These are phyloP conservation scores for Thomomys bottae DNA, from an alignment of 2,113 vertebrate species.

Conservation along the genomic window DNA sequence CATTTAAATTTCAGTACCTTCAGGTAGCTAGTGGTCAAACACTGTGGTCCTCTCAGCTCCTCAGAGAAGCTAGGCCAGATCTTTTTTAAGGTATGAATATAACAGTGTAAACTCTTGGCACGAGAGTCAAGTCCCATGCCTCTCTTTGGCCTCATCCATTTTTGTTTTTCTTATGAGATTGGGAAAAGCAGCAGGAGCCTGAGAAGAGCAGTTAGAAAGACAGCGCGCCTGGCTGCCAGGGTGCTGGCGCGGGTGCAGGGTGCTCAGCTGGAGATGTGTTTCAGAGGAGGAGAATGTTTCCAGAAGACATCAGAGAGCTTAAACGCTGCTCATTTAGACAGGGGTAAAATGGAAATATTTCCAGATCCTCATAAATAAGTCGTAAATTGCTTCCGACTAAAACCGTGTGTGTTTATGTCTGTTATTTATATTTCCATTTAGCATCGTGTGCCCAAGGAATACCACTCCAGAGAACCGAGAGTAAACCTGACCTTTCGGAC, in stretches of 20 bases:
- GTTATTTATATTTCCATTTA: constrained; percentile 74
- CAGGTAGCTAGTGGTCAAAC: neutral
- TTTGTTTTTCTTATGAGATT: neutral
- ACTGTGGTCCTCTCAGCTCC: neutral
- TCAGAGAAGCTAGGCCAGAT: neutral
- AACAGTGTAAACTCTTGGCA: neutral
- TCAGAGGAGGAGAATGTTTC: neutral
- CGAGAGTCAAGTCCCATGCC: neutral
- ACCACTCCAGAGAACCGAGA: constrained; percentile 92
- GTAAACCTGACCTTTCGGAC: constrained; percentile 97
- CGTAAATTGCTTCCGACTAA: neutral
- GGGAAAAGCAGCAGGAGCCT: neutral
- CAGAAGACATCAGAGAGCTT: neutral
- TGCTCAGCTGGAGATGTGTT: neutral
- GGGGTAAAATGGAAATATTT: neutral
- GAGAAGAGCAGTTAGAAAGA: neutral
- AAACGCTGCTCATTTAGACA: neutral
- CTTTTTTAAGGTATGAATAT: neutral
- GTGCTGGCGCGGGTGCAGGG: neutral
- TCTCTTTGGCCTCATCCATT: neutral
- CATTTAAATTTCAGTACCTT: neutral
- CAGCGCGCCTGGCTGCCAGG: neutral
- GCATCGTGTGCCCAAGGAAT: constrained; percentile 97
- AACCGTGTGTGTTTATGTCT: neutral
- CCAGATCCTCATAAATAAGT: constrained; percentile 7